These are phyloP conservation scores for Actinia tenebrosa DNA, from an alignment of 64 coral and sea anemone genomes.

Conservation along the genomic window DNA sequence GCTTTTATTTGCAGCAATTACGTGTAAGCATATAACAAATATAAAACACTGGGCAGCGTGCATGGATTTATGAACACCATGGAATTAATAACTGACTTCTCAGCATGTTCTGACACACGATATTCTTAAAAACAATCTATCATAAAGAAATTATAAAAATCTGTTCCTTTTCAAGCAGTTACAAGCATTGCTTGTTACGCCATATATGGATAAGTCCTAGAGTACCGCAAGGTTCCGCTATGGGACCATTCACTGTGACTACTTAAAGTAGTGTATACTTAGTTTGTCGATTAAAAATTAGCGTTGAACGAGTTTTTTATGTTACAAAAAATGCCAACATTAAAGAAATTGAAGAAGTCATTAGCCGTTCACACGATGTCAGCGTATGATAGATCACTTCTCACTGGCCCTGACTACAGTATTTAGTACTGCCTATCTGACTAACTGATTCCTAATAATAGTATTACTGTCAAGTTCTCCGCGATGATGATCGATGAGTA, in stretches of 20 bases:
- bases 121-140: background rate
- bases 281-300: background rate
- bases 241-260: background rate
- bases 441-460: background rate
- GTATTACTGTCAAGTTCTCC: constrained; percentile 21
- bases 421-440: background rate
- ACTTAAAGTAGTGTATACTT: background rate
- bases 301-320: background rate
- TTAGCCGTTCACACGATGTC: too few species aligned
- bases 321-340: background rate
- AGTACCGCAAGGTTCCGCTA: background rate
- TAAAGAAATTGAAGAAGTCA: background rate
- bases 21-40: background rate
- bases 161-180: background rate
- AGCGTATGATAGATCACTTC: background rate
- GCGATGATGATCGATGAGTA: constrained; percentile 59
- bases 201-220: background rate
- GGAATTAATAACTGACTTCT: background rate
- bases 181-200: background rate
- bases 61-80: too few species aligned
- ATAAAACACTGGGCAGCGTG: background rate
- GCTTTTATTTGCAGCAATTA: background rate
- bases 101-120: background rate
- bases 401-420: background rate
- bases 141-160: constrained; percentile 3